Evolutionary conservation across 2,113 vertebrate species (phyloP).

Genomic region (Tupaia chinensis): DNA sequence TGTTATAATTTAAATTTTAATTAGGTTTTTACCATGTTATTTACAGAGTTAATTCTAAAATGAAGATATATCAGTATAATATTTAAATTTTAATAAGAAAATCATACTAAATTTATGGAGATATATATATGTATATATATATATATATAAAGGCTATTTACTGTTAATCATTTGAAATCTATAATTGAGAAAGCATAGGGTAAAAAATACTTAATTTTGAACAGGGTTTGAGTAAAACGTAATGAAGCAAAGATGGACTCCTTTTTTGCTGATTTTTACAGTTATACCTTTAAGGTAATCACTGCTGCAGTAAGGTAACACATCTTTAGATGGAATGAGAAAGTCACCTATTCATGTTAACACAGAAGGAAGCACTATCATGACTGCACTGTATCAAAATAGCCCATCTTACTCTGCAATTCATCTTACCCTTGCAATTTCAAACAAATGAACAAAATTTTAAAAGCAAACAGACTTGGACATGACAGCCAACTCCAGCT

Average conservation of each 20-base stretch:
- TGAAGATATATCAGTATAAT: slow-evolving; percentile 59
- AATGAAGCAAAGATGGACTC: slow-evolving; percentile 90
- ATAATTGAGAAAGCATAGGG: slow-evolving; percentile 12
- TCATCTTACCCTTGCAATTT: slow-evolving; percentile 89
- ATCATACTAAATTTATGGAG: slow-evolving; percentile 16
- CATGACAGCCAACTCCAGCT: slow-evolving; percentile 92
- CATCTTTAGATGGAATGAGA: slow-evolving; percentile 76
- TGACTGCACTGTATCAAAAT: slow-evolving; percentile 81
- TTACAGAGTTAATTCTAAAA: slow-evolving; percentile 62
- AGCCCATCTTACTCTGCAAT: slow-evolving; percentile 89
- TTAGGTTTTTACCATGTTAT: slow-evolving; percentile 70
- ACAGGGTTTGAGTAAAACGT: slow-evolving; percentile 87
- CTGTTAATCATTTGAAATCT: slow-evolving; percentile 66
- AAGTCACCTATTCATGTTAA: slow-evolving; percentile 71
- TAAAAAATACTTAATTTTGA: slow-evolving; percentile 59
- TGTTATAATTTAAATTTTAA: slow-evolving; percentile 59
- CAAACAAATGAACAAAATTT: slow-evolving; percentile 83
- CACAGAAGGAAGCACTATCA: slow-evolving; percentile 78
- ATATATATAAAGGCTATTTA: background rate
- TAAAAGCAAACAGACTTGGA: slow-evolving; percentile 88
- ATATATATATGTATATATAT: background rate
- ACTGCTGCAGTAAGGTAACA: slow-evolving; percentile 80
- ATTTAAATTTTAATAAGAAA: background rate
- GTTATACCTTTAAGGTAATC: slow-evolving; percentile 74
- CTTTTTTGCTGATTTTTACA: slow-evolving; percentile 79